These are phyloP conservation scores for Bimastos eiseni DNA, from an alignment of 2,888 invertebrate genomes.

Conservation along the genomic window DNA sequence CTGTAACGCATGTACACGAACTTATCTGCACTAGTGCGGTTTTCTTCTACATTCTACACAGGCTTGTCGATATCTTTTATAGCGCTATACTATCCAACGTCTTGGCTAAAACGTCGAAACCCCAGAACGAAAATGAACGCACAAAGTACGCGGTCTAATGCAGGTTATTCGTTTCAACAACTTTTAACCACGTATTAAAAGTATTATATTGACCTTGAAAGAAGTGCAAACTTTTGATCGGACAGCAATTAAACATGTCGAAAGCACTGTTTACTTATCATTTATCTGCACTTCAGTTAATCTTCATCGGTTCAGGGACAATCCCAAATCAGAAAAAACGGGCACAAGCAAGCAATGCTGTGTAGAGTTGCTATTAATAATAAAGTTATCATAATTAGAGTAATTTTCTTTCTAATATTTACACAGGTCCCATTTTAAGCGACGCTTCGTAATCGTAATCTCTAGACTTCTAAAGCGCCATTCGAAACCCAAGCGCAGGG, in stretches of 20 bases:
- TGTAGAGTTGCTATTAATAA: not conserved
- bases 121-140: not conserved
- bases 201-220: not conserved
- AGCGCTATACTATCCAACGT: not conserved
- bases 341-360: not conserved
- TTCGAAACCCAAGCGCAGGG: no score
- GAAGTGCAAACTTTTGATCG: not conserved
- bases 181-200: not conserved
- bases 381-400: no score
- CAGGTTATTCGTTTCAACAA: not conserved
- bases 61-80: not conserved
- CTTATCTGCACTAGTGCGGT: not conserved
- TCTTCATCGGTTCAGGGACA: not conserved
- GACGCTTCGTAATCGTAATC: no score
- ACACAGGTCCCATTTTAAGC: no score
- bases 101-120: not conserved
- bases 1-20: not conserved
- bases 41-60: not conserved
- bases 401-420: no score
- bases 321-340: not conserved
- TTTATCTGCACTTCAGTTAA: not conserved
- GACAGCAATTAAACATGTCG: no score
- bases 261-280: not conserved
- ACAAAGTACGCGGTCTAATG: not conserved
- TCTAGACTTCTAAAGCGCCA: no score